Base-by-base conservation (phyloP, 2,113 vertebrate species). In the Deroptyus accipitrinus region DNA sequence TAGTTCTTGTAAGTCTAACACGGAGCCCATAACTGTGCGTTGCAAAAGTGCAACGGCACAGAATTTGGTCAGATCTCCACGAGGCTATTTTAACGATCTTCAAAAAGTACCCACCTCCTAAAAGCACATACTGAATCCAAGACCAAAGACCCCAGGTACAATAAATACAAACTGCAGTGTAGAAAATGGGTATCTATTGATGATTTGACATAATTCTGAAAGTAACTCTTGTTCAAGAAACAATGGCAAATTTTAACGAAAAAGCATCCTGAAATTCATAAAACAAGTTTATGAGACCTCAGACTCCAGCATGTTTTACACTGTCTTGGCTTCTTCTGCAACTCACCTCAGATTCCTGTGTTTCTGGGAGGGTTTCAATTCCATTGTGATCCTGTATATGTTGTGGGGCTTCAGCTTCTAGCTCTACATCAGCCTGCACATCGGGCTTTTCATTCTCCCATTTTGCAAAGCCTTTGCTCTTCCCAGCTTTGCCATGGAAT, bases 391-490 rank as follows among this genome's bases (percentile, higher is more conserved):
- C 88, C 39, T 90, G 84, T 42, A 88, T 79, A 7, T 96, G 97
- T 13, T 93, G 94, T 8, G 97, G 77, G 61, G 87, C 95, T 13
- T 96, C 92, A 2, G 97, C 96, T 75, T 98, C 97, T 66, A 97
- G 96, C 77, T 98, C 97, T 92, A 75, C 81, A 1, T 97, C 96
- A 88, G 96, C 92, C 63, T 95, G 96, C 5, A 62, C 19, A 16
- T 75, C 97, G 86, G 98, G 97, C 22, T 98, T 98, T 62, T 99
- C 98, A 1, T 99, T 99, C 90, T 99, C 99, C 99, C 99, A 99
- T 75, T 98, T 98, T 59, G 98, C 99, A 81, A 99, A 99, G 41
- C 99, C 99, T 98, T 99, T 99, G 95, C 97, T 98, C 96, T 99
- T 99, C 54, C 98, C 97, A 33, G 97, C 70, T 97, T 99, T 99